Evolutionary conservation across 1,140 invertebrate species (phyloP), one percentile per base, ranked within the genome.

Genomic region (Colletes gigas): DNA sequence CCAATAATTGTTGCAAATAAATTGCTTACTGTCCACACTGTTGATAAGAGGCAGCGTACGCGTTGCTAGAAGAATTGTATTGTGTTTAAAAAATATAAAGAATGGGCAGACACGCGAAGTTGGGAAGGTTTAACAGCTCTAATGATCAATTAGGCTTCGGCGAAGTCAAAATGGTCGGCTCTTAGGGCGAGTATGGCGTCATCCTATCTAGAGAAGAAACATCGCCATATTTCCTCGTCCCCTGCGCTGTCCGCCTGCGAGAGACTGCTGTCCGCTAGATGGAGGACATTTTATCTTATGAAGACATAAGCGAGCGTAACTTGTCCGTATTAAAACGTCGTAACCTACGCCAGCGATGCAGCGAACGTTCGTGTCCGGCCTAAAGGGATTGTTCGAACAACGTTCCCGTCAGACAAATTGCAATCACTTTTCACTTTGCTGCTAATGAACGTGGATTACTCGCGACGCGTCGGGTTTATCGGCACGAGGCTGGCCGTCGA

Each of bases 311-410:
- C 81, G 76, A 66, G 82, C 75, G 72, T 68, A 79, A 86, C 75
- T 77, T 72, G 76, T 59, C 81, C 75, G 76, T 76, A 86, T 87
- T 87, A 87, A 82, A 86, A 86, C 73, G 77, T 86, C 81, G 67
- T 86, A 87, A 87, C 60, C 57, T 60, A 66, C 59, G 75, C 12
- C 68, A 63, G 30, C 81, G 83, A 86, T 85, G 68, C 67, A 85
- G 82, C 83, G 79, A 78, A 47, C 78, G 72, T 71, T 72, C 60
- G 69, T 65, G 69, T 47, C 47, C 50, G 47, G 75, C 69, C 69
- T 47, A 65, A 60, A 73, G 77, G 77, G 77, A 79, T 79, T 52
- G 69, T 65, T 79, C 77, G 69, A 73, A 65, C 69, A 63, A 30
- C 69, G 68, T 73, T 65, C 69, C 44, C 50, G 59, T 72, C 69